Percentiles rank a stretch among this genome's conserved stretches.
Evolutionary conservation across 2,797 vertebrate genomes (phyloP).

Genomic region (Helarctos malayanus): DNA sequence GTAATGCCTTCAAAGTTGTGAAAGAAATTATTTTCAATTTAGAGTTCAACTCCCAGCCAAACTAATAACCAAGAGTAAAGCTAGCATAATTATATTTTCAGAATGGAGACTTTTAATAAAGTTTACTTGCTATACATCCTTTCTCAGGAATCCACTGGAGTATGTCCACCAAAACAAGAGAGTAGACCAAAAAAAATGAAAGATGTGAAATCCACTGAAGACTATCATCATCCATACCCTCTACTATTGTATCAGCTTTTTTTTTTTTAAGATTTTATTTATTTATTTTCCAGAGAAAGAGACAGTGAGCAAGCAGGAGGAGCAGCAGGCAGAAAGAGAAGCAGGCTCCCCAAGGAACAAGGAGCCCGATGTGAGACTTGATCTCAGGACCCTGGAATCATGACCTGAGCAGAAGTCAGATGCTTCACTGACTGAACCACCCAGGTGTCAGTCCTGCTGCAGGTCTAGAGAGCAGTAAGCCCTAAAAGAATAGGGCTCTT

Average conservation of each 20-base stretch:
- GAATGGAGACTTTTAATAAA: not conserved
- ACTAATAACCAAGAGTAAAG: conserved; percentile 16
- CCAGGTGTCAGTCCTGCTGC: not conserved
- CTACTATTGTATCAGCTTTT: not conserved
- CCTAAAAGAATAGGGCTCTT: not conserved
- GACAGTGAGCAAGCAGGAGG: too few relatives aligned
- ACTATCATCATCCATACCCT: not conserved
- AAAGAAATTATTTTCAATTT: not conserved
- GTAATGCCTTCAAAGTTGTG: not conserved
- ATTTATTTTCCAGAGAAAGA: too few relatives aligned
- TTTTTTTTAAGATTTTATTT: too few relatives aligned
- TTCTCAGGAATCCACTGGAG: not conserved
- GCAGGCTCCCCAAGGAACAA: too few relatives aligned
- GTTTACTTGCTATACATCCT: not conserved
- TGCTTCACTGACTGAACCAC: too few relatives aligned
- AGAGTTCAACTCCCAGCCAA: conserved; percentile 33
- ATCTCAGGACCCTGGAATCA: too few relatives aligned
- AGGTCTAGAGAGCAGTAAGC: not conserved
- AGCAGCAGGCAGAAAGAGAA: too few relatives aligned
- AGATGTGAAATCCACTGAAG: not conserved
- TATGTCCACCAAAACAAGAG: conserved; percentile 27
- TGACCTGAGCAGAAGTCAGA: too few relatives aligned
- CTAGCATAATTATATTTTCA: not conserved
- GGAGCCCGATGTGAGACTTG: too few relatives aligned
- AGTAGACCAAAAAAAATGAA: not conserved